Evolutionary conservation across 1,140 invertebrate genomes (phyloP), one percentile per base, ranked within the genome.

Genomic region (Patella vulgata): DNA sequence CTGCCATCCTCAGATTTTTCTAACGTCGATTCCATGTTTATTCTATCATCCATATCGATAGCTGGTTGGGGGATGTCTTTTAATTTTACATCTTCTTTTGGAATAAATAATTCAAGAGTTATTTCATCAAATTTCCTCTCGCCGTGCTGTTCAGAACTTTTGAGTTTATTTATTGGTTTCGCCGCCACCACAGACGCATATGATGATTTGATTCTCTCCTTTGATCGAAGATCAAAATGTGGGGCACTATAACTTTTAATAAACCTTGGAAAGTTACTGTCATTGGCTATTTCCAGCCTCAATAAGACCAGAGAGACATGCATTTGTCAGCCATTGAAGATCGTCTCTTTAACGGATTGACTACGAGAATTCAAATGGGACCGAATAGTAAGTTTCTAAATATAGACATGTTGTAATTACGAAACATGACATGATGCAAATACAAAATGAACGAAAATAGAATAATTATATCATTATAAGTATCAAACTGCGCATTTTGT

Each of bases 301-400:
- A 73, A 50, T 23, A 65, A 55, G 25, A 66, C 48, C 4, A 68
- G 48, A 25, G 63, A 71, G 46, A 68, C 67, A 53, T 62, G 66
- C 57, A 70, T 70, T 60, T 66, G 62, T 5, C 14, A 36, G 33
- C 33, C 33, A 36, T 36, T 36, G 33, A 36, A n/a, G n/a, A n/a
- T n/a, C n/a, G n/a, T n/a, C n/a, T n/a, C n/a, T n/a, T n/a, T n/a
- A n/a, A n/a, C n/a, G n/a, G n/a, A n/a, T n/a, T n/a, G n/a, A n/a
- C n/a, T n/a, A n/a, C n/a, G n/a, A n/a, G n/a, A n/a, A n/a, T n/a
- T n/a, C n/a, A n/a, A n/a, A n/a, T n/a, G n/a, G n/a, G n/a, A n/a
- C n/a, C n/a, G n/a, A n/a, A n/a, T n/a, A n/a, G n/a, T n/a, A n/a
- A n/a, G n/a, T n/a, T n/a, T n/a, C n/a, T n/a, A n/a, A n/a, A n/a